Evolutionary conservation across 2,113 vertebrate species (phyloP).

Genomic region (Nycticebus coucang): DNA sequence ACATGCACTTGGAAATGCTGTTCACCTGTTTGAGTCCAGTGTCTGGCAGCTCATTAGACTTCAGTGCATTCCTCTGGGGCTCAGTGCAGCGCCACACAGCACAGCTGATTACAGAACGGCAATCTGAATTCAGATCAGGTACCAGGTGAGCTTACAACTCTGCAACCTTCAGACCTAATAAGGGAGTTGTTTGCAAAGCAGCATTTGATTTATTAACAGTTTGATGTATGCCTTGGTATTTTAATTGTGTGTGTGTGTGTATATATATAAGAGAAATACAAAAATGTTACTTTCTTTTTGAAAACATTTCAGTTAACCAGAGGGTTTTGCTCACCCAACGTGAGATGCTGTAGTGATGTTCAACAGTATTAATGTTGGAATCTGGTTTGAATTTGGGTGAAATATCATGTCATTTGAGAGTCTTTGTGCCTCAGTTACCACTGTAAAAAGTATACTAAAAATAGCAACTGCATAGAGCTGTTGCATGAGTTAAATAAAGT

Average conservation of each 20-base stretch:
- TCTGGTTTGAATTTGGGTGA: constrained; percentile 22
- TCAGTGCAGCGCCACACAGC: constrained; percentile 65
- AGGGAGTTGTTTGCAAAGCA: constrained; percentile 64
- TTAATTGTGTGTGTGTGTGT: neutral
- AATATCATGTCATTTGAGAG: neutral
- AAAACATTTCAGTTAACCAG: constrained; percentile 14
- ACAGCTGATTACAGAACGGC: neutral
- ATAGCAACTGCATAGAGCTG: neutral
- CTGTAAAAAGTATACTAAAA: constrained; percentile 3
- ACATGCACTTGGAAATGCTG: constrained; percentile 81
- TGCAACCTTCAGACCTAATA: constrained; percentile 61
- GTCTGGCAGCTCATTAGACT: constrained; percentile 86
- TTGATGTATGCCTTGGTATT: constrained; percentile 14
- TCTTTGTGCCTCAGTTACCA: constrained; percentile 25
- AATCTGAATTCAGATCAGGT: constrained; percentile 70
- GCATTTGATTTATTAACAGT: constrained; percentile 51
- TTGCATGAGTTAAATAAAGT: constrained; percentile 20
- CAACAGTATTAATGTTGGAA: neutral
- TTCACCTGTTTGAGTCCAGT: constrained; percentile 80
- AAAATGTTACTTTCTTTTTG: constrained; percentile 6
- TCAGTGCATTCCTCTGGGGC: constrained; percentile 82
- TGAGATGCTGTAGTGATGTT: constrained; percentile 40
- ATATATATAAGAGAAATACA: too few species aligned
- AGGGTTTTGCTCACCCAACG: neutral
- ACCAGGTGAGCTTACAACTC: constrained; percentile 28